Evolutionary conservation across 1,140 invertebrate genomes (phyloP), one percentile per base, ranked within the genome.

Genomic region (Halyomorpha halys): DNA sequence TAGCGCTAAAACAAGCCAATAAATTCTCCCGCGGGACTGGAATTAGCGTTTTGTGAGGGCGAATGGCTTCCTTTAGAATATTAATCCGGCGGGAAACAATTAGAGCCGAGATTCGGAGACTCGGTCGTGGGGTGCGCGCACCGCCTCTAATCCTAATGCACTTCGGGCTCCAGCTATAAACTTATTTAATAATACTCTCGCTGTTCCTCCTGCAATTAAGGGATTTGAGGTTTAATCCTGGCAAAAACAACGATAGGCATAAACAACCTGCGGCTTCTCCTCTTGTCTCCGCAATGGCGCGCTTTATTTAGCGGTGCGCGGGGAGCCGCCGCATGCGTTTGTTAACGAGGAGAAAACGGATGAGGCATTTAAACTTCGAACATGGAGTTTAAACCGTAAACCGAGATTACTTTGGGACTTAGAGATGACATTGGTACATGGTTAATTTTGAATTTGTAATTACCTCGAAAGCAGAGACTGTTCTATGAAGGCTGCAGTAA

Each of bases 161-260:
- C 47, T 49, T 1, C 27, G 27, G n/a, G 47, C 47, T 5, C 11
- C 9, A n/a, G 47, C n/a, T 49, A 49, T 49, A 49, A 49, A 49
- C 47, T 49, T 19, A 49, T 49, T 49, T 49, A 49, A 49, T 49
- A 49, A 49, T 49, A 49, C 47, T 13, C n/a, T 49, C 47, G 47
- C 47, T 49, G 6, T 49, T 49, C 47, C 47, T 49, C n/a, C n/a
- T 49, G 47, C 21, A 49, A 49, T 49, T 49, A 49, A 49, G 47
- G 47, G 47, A 49, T 49, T 49, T 49, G 47, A 49, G 47, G 47
- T 49, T 49, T 49, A 49, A 49, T 49, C 47, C 47, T 49, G 47
- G 47, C 47, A 49, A 49, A 49, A 49, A 49, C 47, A 49, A 49
- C 11, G 21, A 49, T 39, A 21, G 47, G 21, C 47, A 49, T 49